Evolutionary conservation across 2,797 vertebrate species (phyloP).

Genomic region (Artibeus lituratus): DNA sequence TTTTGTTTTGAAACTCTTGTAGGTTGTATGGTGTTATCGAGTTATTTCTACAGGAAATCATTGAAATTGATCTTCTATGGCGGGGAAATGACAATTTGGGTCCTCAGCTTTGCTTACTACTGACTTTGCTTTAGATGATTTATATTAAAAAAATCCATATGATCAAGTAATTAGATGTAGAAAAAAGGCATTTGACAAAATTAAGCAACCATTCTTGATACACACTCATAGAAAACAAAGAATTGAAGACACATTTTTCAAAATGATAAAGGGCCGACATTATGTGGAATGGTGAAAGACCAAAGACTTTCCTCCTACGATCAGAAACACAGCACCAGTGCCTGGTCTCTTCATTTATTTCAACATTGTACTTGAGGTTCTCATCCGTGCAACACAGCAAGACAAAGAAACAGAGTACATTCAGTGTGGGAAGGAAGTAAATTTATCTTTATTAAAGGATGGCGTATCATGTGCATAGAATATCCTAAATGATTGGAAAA

Average conservation of each 20-base stretch:
- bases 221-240: not conserved
- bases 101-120: not conserved
- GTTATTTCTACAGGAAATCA: not conserved
- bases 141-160: not conserved
- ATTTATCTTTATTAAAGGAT: not conserved
- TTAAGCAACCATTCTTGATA: not conserved
- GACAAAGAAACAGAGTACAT: not conserved
- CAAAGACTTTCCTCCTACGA: not conserved
- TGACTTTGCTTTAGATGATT: constrained; percentile 11
- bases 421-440: not conserved
- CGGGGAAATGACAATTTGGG: not conserved
- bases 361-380: not conserved
- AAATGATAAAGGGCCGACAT: not conserved
- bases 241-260: not conserved
- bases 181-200: not conserved
- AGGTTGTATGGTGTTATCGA: not conserved
- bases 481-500: not conserved
- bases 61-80: not conserved
- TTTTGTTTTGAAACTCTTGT: not conserved
- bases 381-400: not conserved
- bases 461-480: not conserved
- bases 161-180: not conserved
- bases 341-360: not conserved
- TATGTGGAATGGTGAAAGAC: not conserved
- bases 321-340: not conserved